Evolutionary conservation across 2,888 invertebrate genomes (phyloP).

Genomic region (Lithodes maja): DNA sequence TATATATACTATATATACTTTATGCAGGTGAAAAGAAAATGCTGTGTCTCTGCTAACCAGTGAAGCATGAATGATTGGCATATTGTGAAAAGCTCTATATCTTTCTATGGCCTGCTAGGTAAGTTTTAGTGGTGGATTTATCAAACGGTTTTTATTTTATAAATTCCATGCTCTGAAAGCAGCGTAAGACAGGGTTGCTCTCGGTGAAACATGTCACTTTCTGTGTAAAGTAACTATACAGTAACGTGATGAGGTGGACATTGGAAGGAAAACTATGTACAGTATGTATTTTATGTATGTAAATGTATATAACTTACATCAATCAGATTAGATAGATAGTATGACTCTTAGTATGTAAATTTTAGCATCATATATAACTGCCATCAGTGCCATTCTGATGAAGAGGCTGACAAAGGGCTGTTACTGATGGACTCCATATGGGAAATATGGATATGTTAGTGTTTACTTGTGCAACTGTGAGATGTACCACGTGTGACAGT

Average conservation of each 20-base stretch:
- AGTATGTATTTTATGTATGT: slow-evolving; percentile 63
- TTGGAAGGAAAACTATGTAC: slow-evolving; percentile 60
- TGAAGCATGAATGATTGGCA: no score
- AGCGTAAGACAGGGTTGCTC: slow-evolving; percentile 24
- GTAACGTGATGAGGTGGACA: slow-evolving; percentile 49
- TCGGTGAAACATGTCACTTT: slow-evolving; percentile 1
- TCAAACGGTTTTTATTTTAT: background rate
- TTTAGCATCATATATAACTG: slow-evolving; percentile 54
- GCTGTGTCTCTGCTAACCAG: no score
- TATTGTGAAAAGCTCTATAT: background rate
- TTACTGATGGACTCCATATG: slow-evolving; percentile 44
- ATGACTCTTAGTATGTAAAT: slow-evolving; percentile 59
- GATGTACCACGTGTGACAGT: background rate
- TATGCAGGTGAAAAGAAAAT: no score
- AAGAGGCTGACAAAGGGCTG: slow-evolving; percentile 60
- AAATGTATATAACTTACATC: slow-evolving; percentile 56
- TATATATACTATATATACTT: no score
- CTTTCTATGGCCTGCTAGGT: slow-evolving; percentile 25
- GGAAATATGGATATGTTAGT: background rate
- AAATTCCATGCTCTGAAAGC: slow-evolving; percentile 28
- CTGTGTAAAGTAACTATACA: background rate
- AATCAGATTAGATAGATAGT: slow-evolving; percentile 60
- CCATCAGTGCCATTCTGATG: slow-evolving; percentile 66
- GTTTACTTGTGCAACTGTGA: slow-evolving; percentile 2
- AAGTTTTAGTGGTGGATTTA: slow-evolving; percentile 30